Evolutionary conservation across 2,113 vertebrate genomes (phyloP), one percentile per base, ranked within the genome.

Genomic region (Saccopteryx bilineata): DNA sequence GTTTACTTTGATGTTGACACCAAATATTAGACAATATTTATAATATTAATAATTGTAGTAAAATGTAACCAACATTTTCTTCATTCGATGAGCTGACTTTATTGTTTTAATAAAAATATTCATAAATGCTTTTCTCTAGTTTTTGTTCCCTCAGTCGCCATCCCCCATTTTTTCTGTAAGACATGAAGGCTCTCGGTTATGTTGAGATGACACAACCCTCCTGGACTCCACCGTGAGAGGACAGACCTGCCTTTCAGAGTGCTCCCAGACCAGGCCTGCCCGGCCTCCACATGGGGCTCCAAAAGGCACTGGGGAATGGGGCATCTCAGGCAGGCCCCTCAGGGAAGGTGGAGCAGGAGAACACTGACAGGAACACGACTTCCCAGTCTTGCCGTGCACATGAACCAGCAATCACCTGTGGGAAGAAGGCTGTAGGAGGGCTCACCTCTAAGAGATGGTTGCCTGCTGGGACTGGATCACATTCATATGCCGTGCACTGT

Each of bases 401-500:
- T 50, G 54, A 83, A 10, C 33, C 9, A 17, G 23, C 69, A 31
- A 21, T 74, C 65, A 19, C 60, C 5, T 39, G 3, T 83, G 23
- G 48, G 8, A 75, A 33, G 46, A 80, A 87, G n/a, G 24, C 21
- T 39, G 4, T 14, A 3, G 13, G 61, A 75, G 71, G n/a, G 2
- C 4, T 60, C 15, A 14, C 26, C 28, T 31, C 52, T 90, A 39
- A 46, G 23, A 13, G 13, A 9, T 28, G 31, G n/a, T 48, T 39
- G 19, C 11, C 46, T 74, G 56, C 58, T 31, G 48, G n/a, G 31
- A 63, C 58, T 48, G 46, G 48, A 56, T 12, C 14, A 13, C 65
- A 7, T 8, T 5, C 0, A 0, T 24, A 28, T 9, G 11, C 13
- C 24, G 9, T 23, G 46, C 19, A 23, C 26, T 11, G 3, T 28